These are phyloP conservation scores for Apeltes quadracus DNA, from an alignment of 2,113 vertebrate genomes.

Conservation along the genomic window DNA sequence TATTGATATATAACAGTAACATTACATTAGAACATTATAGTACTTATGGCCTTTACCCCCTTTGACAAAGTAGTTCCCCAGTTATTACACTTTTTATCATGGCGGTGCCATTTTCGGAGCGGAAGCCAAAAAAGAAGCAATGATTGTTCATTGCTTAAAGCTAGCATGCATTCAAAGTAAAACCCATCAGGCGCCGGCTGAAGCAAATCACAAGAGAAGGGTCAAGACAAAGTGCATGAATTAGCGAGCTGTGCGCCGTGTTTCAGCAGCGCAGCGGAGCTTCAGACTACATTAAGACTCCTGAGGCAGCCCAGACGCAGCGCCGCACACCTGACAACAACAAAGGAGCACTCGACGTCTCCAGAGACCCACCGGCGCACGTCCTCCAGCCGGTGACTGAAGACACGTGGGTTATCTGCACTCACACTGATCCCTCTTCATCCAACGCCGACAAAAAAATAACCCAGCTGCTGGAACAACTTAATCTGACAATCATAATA, in stretches of 20 bases:
- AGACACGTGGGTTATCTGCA: constrained; percentile 9
- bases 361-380: constrained; percentile 5
- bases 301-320: constrained; percentile 48
- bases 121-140: background rate
- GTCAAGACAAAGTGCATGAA: constrained; percentile 36
- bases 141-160: background rate
- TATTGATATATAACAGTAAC: no score
- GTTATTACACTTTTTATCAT: no score
- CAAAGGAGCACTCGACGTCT: constrained; percentile 35
- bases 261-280: constrained; percentile 24
- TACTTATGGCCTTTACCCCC: no score
- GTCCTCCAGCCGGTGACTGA: background rate
- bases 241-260: constrained; percentile 39
- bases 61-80: no score
- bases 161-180: constrained; percentile 11
- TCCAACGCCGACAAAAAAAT: background rate
- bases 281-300: constrained; percentile 55
- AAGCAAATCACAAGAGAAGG: background rate
- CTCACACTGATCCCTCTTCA: background rate
- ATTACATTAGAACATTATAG: no score
- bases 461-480: background rate
- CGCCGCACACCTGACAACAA: no score
- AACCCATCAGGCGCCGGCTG: constrained; percentile 36
- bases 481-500: background rate
- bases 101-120: no score